Evolutionary conservation across 2,113 vertebrate species (phyloP).

Genomic region (Chinchilla lanigera): DNA sequence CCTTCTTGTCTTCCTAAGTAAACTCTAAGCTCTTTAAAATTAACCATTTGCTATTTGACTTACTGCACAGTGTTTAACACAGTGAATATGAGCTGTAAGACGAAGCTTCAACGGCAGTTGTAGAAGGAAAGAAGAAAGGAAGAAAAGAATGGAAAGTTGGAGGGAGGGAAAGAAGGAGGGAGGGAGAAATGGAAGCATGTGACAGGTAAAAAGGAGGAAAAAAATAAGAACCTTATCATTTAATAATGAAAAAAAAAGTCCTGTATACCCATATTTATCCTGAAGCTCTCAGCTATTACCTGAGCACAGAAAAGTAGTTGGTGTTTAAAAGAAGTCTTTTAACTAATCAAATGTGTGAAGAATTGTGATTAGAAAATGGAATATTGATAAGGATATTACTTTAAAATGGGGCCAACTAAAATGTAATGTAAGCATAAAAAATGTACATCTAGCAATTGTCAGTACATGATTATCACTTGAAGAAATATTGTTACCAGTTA

Average conservation of each 20-base stretch:
- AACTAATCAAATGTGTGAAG: neutral
- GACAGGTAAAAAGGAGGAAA: neutral
- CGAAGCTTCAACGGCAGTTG: neutral
- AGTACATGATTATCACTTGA: neutral
- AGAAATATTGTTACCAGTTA: neutral
- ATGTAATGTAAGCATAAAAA: neutral
- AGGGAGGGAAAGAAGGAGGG: rapidly evolving
- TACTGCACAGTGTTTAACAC: neutral
- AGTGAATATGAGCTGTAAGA: neutral
- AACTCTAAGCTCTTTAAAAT: neutral
- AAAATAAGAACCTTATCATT: neutral
- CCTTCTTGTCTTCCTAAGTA: neutral
- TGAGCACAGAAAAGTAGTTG: neutral
- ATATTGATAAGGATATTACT: neutral
- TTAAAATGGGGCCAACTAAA: neutral
- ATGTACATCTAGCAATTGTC: neutral
- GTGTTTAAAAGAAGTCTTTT: neutral
- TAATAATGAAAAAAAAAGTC: neutral
- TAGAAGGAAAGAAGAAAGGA: too few species aligned
- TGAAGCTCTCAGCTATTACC: neutral
- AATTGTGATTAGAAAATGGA: neutral
- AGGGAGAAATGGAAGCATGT: rapidly evolving
- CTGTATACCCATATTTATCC: neutral
- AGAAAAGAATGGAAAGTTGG: neutral
- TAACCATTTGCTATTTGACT: neutral